Evolutionary conservation across 2,888 invertebrate species (phyloP).

Genomic region (Troides oblongomaculatus): DNA sequence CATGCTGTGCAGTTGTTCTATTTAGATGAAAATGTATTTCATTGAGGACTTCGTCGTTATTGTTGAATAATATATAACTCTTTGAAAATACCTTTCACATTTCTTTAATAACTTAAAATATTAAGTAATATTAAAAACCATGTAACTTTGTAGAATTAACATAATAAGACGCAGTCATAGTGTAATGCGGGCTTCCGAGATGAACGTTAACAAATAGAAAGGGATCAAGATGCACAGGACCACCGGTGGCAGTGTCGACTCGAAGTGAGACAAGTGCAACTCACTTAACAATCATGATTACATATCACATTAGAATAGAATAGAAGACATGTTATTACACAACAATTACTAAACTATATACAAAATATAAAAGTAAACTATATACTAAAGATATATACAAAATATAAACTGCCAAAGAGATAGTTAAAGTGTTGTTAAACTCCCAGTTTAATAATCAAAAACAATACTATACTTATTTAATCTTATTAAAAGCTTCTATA

Average conservation of each 20-base stretch:
- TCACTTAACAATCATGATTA: constrained; percentile 40
- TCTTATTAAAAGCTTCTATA: no score
- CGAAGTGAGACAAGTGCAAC: constrained; percentile 54
- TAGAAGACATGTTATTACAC: background rate
- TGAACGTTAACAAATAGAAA: constrained; percentile 63
- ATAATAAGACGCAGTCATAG: constrained; percentile 43
- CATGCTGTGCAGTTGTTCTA: no score
- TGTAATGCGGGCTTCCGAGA: constrained; percentile 41
- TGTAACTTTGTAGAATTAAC: constrained; percentile 36
- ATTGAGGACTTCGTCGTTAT: no score
- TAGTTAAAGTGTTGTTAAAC: no score
- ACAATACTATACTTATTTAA: no score
- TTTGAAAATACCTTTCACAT: background rate
- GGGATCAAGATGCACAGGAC: constrained; percentile 46
- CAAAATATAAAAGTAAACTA: background rate
- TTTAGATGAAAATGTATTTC: no score
- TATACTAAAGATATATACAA: background rate
- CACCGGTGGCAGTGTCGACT: constrained; percentile 71
- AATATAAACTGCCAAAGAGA: no score
- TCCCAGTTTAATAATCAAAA: no score
- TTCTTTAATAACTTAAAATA: constrained; percentile 24
- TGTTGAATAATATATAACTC: background rate
- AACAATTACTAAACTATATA: background rate
- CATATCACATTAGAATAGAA: background rate
- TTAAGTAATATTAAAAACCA: constrained; percentile 30